Percentiles rank a stretch among this genome's conserved stretches.
These are phyloP conservation scores for Myrmecobius fasciatus DNA, from an alignment of 2,113 vertebrate genomes.

Conservation along the genomic window DNA sequence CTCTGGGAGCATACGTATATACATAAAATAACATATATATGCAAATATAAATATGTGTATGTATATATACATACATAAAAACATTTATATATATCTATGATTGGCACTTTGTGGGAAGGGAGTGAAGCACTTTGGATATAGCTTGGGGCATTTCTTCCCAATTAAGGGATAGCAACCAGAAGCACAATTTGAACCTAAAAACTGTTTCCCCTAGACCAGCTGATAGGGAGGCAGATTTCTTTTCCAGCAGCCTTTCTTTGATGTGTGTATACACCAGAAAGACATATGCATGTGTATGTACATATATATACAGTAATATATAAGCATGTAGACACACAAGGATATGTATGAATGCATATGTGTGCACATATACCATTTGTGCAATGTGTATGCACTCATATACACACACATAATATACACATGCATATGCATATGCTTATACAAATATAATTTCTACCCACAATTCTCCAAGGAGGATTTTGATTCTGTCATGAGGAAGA, in stretches of 20 bases:
- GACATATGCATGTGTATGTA: neutral
- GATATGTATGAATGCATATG: too few relatives aligned
- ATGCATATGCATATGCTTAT: neutral
- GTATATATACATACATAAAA: neutral
- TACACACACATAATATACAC: too few relatives aligned
- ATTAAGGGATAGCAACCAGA: neutral
- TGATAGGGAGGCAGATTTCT: neutral
- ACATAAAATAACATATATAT: neutral
- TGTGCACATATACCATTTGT: too few relatives aligned
- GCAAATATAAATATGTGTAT: too few relatives aligned
- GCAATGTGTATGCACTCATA: too few relatives aligned
- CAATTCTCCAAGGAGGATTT: neutral
- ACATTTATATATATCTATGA: neutral
- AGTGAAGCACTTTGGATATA: neutral
- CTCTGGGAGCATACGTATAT: neutral
- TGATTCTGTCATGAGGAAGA: neutral
- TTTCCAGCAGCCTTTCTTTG: neutral
- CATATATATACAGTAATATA: too few relatives aligned
- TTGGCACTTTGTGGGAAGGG: neutral
- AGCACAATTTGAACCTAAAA: neutral
- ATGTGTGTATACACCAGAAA: neutral
- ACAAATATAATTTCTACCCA: neutral
- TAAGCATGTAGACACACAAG: too few relatives aligned
- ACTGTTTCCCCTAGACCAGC: neutral
- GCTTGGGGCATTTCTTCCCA: constrained; percentile 3